Conservation (phyloP, 1,140 invertebrate species). For the Leptopilina boulardi region DNA sequence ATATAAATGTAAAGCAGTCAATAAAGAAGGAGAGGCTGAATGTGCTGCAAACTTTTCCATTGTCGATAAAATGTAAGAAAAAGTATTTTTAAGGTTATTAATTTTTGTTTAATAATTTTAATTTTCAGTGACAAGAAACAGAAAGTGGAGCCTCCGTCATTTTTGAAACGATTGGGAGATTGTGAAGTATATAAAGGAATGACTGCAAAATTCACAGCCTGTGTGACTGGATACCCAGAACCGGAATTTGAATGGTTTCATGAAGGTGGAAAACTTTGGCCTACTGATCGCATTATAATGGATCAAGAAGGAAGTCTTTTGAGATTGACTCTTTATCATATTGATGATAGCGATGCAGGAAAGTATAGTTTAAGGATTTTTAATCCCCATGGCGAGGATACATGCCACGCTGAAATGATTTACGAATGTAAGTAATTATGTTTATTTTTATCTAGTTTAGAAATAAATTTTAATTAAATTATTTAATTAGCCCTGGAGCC, state of each 20-base stretch:
- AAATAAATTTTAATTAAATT: conserved; percentile 35
- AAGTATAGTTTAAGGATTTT: conserved; percentile 88
- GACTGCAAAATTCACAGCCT: conserved; percentile 94
- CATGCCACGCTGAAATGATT: conserved; percentile 87
- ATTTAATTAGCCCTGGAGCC: conserved; percentile 80
- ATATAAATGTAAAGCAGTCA: conserved; percentile 87
- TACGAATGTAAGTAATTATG: conserved; percentile 86
- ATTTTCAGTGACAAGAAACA: conserved; percentile 81
- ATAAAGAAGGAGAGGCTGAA: conserved; percentile 86
- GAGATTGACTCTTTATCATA: conserved; percentile 84
- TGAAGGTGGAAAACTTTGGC: conserved; percentile 86
- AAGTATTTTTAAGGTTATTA: conserved; percentile 67
- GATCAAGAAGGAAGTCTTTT: conserved; percentile 88
- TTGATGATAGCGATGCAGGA: conserved; percentile 87
- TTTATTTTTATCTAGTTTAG: neutral
- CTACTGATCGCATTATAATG: conserved; percentile 87
- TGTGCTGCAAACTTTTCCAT: conserved; percentile 86
- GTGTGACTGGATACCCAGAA: conserved; percentile 88
- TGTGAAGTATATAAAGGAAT: conserved; percentile 91
- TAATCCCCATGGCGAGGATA: conserved; percentile 89
- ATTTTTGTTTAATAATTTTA: conserved; percentile 38
- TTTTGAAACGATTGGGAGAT: conserved; percentile 93
- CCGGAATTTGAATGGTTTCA: conserved; percentile 91
- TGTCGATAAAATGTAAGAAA: conserved; percentile 89
- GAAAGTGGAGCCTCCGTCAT: conserved; percentile 88